Evolutionary conservation across 2,888 invertebrate genomes (phyloP), one percentile per base, ranked within the genome.

Genomic region (Busseola fusca): DNA sequence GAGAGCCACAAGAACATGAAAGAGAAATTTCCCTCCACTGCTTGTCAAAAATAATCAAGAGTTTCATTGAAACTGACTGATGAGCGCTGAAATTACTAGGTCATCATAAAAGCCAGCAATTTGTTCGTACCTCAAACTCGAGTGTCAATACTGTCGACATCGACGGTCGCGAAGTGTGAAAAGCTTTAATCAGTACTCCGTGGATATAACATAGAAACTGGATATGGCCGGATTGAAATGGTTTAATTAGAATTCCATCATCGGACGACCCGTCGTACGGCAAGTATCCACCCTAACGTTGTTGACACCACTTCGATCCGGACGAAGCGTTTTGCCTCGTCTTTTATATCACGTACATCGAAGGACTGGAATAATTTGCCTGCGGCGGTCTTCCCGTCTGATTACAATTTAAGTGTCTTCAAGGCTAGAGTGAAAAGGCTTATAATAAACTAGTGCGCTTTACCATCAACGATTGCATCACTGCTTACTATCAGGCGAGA

Each of bases 91-190:
- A 73, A 78, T 50, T 69, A 79, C 69, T 54, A 79, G 69, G 74
- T 25, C 34, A 69, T 42, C 79, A 78, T 79, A 69, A 65, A 58
- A 54, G 57, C 34, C 7, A 64, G 74, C 63, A 64, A 60, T 76
- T 77, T 54, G 60, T 60, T 68, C 64, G 42, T 45, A n/a, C 25
- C n/a, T 59, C 30, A 68, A 64, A 67, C 30, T 58, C 34, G 14
- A 56, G 42, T 64, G 37, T 60, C 64, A 69, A 78, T 65, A 18
- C 54, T 42, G 40, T 48, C 74, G 64, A 58, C 65, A 78, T 74
- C n/a, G 79, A 64, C 30, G 64, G 14, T 52, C 57, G 52, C 52
- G 52, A 64, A 69, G 69, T 65, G 74, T 64, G 69, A 74, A 64
- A 65, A 62, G 52, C 42, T 69, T 73, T 64, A 79, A 78, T 79